These are phyloP conservation scores for Pomacea canaliculata DNA, from an alignment of 2,888 invertebrate species.

Conservation along the genomic window DNA sequence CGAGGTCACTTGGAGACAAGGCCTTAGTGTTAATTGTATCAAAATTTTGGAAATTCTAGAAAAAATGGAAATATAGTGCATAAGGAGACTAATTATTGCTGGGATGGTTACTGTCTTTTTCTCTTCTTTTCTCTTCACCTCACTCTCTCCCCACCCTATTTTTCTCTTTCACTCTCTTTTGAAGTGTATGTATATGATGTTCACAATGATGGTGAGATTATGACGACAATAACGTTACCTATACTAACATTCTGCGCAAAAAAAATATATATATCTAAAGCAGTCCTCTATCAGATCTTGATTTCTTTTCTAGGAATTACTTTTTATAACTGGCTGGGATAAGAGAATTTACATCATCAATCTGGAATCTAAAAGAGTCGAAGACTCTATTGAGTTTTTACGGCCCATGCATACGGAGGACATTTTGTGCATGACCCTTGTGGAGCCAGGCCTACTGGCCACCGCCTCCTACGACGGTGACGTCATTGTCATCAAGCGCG, in stretches of 20 bases:
- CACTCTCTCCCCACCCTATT: not conserved
- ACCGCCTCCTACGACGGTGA: conserved; percentile 83
- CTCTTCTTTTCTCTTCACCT: not conserved
- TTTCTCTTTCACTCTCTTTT: not conserved
- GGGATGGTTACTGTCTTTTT: not conserved
- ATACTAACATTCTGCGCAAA: too few species aligned
- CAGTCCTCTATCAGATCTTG: too few species aligned
- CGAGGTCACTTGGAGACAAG: not conserved
- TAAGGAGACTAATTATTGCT: too few species aligned
- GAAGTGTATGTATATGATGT: not conserved
- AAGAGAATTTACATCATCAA: conserved; percentile 51
- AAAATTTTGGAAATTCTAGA: too few species aligned
- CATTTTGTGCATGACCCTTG: conserved; percentile 78
- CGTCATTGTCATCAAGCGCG: conserved; percentile 84
- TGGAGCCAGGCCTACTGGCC: conserved; percentile 58
- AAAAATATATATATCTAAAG: too few species aligned
- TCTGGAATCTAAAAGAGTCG: not conserved
- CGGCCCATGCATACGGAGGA: conserved; percentile 76
- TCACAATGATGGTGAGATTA: too few species aligned
- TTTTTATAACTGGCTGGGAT: conserved; percentile 82
- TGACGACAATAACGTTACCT: too few species aligned
- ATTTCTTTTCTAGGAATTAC: conserved; percentile 71
- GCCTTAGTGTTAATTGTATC: too few species aligned
- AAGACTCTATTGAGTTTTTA: not conserved
- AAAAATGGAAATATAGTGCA: too few species aligned